These are phyloP conservation scores for Catharus bicknelli DNA, from an alignment of 2,113 vertebrate species.

Conservation along the genomic window DNA sequence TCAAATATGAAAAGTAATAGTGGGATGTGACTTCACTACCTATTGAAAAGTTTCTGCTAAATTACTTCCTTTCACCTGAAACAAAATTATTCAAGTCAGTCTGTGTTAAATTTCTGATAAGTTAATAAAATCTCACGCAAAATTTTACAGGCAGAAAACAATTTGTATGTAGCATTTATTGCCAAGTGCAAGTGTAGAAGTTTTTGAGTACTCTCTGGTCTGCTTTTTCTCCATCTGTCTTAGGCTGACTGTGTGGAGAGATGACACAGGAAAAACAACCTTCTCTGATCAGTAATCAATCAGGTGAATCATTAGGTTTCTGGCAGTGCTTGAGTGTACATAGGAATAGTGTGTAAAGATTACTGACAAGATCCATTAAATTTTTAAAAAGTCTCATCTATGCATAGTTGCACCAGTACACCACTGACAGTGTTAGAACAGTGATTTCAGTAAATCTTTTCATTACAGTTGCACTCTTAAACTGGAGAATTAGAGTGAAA, in stretches of 20 bases:
- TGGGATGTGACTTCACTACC: neutral
- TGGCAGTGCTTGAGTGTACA: neutral
- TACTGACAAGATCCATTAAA: neutral
- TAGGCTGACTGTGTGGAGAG: neutral
- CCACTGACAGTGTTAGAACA: neutral
- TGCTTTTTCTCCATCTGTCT: neutral
- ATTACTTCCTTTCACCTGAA: neutral
- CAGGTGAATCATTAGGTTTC: neutral
- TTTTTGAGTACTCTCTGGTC: neutral
- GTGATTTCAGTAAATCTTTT: neutral
- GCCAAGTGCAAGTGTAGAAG: neutral
- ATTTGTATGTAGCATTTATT: neutral
- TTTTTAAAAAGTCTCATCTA: neutral
- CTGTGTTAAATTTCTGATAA: neutral
- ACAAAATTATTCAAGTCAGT: neutral
- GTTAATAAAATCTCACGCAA: neutral
- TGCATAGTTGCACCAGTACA: neutral
- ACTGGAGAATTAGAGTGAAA: neutral
- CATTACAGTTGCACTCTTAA: accelerated
- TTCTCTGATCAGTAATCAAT: neutral
- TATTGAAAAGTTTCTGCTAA: neutral
- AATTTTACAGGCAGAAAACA: neutral
- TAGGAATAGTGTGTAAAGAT: neutral
- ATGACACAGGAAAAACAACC: neutral
- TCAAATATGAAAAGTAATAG: neutral